Conservation (phyloP, 1,140 invertebrate genomes). For the Antheraea mylitta region DNA sequence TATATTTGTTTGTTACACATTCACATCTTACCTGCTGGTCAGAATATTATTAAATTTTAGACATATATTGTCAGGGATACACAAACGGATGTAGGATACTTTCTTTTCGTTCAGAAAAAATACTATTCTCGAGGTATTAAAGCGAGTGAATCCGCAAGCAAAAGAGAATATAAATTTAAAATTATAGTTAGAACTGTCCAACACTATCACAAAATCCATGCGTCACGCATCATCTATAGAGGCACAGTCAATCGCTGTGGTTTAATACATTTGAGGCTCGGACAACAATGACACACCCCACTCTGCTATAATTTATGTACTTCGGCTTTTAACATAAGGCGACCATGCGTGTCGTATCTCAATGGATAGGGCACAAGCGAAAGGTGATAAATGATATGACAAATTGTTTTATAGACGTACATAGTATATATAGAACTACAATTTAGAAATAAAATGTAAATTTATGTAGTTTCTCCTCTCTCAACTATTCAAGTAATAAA, state of each 20-base stretch:
- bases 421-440: conserved; percentile 18
- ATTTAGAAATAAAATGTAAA: not conserved
- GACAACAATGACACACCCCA: conserved; percentile 62
- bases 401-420: not conserved
- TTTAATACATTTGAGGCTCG: conserved; percentile 63
- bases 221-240: conserved; percentile 48
- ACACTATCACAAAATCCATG: conserved; percentile 42
- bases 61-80: too few species aligned
- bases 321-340: conserved; percentile 40
- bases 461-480: not conserved
- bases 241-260: conserved; percentile 67
- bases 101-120: too few species aligned
- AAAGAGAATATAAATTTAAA: not conserved
- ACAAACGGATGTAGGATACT: too few species aligned
- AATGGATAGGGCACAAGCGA: conserved; percentile 11
- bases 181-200: conserved; percentile 7
- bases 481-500: too few species aligned
- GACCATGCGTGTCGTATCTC: conserved; percentile 49
- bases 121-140: too few species aligned
- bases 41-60: too few species aligned
- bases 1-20: too few species aligned
- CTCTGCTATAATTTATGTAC: conserved; percentile 61
- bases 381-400: not conserved
- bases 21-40: too few species aligned
- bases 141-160: too few species aligned